These are phyloP conservation scores for Erythrocebus patas DNA, from an alignment of 2,113 vertebrate species.

Conservation along the genomic window DNA sequence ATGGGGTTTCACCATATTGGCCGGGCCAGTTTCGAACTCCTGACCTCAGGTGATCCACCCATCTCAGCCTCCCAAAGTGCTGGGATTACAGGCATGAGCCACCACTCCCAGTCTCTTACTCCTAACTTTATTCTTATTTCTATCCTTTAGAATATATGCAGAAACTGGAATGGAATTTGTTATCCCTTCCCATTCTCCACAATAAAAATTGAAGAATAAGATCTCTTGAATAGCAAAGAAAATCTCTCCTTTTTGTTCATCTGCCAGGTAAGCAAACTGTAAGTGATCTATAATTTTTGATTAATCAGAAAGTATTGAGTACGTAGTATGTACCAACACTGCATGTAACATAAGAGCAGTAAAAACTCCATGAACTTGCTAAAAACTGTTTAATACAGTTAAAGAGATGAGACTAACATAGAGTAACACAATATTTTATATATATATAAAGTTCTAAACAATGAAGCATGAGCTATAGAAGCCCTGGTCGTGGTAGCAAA, in stretches of 20 bases:
- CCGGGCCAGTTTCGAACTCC: too few species aligned
- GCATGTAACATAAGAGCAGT: background rate
- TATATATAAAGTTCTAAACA: background rate
- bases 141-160: background rate
- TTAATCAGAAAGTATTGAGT: constrained; percentile 24
- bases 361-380: constrained; percentile 19
- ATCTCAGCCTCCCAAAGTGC: too few species aligned
- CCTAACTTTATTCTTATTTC: background rate
- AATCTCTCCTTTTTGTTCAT: constrained; percentile 8
- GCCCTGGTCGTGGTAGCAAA: background rate
- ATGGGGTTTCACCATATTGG: background rate
- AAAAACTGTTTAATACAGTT: background rate
- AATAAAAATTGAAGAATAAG: constrained; percentile 13
- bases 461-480: background rate
- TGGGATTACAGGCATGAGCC: too few species aligned
- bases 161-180: background rate
- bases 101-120: too few species aligned
- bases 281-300: constrained; percentile 11
- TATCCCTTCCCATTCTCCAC: background rate
- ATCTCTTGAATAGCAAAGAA: background rate
- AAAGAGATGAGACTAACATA: background rate
- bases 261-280: background rate
- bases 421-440: background rate
- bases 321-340: constrained; percentile 14
- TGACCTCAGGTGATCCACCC: too few species aligned